Percentiles rank a stretch among this genome's conserved stretches.
Evolutionary conservation across 2,888 invertebrate species (phyloP).

Genomic region (Matsumyia berberina): DNA sequence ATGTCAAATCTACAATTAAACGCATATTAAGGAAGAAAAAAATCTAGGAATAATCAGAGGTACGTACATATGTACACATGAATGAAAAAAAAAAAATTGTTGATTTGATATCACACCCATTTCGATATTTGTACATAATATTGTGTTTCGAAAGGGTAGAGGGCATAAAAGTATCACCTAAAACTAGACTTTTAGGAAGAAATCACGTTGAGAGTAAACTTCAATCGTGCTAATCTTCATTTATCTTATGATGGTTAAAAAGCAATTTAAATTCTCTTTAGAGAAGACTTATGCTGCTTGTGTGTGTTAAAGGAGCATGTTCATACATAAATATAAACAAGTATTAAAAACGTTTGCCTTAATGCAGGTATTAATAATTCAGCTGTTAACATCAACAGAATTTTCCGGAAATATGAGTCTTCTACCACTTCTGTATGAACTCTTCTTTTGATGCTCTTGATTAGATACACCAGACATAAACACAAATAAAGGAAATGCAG

Average conservation of each 20-base stretch:
- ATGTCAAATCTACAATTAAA: neutral
- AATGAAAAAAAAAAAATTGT: neutral
- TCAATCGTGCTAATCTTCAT: conserved; percentile 18
- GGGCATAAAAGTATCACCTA: neutral
- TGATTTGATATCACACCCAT: conserved; percentile 26
- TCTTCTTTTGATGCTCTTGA: conserved; percentile 16
- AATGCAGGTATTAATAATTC: conserved; percentile 82
- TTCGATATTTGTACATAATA: neutral
- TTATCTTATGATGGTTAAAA: conserved; percentile 79
- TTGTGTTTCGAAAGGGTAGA: neutral
- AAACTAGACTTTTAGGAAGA: neutral
- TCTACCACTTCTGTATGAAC: neutral
- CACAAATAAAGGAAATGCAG: conserved; percentile 29
- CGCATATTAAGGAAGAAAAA: neutral
- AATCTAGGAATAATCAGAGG: neutral
- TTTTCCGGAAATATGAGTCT: conserved; percentile 42
- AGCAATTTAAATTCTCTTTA: conserved; percentile 84
- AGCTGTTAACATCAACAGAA: conserved; percentile 82
- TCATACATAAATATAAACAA: conserved; percentile 57
- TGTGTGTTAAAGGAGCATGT: conserved; percentile 2
- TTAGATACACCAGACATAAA: conserved; percentile 32
- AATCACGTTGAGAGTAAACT: conserved; percentile 21
- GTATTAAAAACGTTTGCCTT: conserved; percentile 49
- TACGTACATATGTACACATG: neutral
- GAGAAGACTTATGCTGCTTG: conserved; percentile 3